phyloP scores from a whole-genome alignment of 2,797 vertebrate species.

The Bovichtus variegatus region DNA sequence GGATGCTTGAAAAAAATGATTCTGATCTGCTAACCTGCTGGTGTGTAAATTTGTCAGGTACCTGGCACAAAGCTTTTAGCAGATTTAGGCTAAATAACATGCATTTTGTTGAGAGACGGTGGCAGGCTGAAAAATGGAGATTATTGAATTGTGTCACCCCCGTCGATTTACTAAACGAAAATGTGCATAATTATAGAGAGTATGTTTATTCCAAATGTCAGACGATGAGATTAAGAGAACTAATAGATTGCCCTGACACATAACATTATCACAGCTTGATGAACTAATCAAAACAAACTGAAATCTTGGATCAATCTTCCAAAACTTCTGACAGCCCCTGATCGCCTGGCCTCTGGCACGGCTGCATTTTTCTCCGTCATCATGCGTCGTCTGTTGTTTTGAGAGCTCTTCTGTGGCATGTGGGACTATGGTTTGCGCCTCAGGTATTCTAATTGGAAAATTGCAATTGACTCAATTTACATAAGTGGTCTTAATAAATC shows the following conservation, averaged over 20 bases:
- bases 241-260: conserved; percentile 56
- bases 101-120: conserved; percentile 54
- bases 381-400: conserved; percentile 69
- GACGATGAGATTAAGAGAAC: conserved; percentile 52
- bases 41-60: conserved; percentile 51
- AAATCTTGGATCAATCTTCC: conserved; percentile 52
- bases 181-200: conserved; percentile 60
- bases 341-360: conserved; percentile 68
- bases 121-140: conserved; percentile 32
- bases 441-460: conserved; percentile 81
- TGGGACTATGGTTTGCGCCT: conserved; percentile 69
- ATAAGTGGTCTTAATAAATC: conserved; percentile 83
- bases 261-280: conserved; percentile 66
- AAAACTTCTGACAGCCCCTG: conserved; percentile 60
- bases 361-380: conserved; percentile 57
- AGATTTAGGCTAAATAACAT: conserved; percentile 47
- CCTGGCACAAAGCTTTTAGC: conserved; percentile 41
- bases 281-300: conserved; percentile 55
- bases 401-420: conserved; percentile 55
- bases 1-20: conserved; percentile 25
- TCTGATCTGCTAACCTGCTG: conserved; percentile 12
- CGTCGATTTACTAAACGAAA: conserved; percentile 53
- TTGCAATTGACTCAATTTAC: conserved; percentile 80
- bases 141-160: conserved; percentile 44
- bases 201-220: conserved; percentile 82